These are phyloP conservation scores for Platyrinchus mystaceus DNA, from an alignment of 2,797 vertebrate species.

Conservation along the genomic window DNA sequence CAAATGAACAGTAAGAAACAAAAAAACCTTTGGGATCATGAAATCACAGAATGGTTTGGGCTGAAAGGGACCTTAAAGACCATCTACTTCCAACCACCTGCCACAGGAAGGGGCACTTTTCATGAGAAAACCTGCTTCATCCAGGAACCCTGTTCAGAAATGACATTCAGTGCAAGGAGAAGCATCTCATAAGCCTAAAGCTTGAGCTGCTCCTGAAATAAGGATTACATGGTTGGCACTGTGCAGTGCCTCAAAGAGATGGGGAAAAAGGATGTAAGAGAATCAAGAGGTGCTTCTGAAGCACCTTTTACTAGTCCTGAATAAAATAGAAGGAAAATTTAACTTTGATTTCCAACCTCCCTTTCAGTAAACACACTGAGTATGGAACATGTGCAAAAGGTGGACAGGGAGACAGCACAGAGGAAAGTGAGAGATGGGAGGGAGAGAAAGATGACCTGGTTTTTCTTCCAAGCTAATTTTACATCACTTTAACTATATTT, in stretches of 20 bases:
- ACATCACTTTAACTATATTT: conserved; percentile 20
- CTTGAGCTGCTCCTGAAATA: not conserved
- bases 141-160: not conserved
- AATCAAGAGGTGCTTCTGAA: not conserved
- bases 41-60: not conserved
- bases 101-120: not conserved
- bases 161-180: not conserved
- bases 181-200: not conserved
- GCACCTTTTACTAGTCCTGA: not conserved
- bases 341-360: not conserved
- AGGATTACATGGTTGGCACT: not conserved
- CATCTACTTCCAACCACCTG: accelerated
- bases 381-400: not conserved
- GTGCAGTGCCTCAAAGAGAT: not conserved
- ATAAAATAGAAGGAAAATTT: not conserved
- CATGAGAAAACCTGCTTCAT: not conserved
- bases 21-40: not conserved
- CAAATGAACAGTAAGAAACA: not conserved
- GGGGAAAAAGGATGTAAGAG: accelerated
- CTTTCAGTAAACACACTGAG: not conserved
- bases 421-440: not conserved
- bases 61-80: not conserved
- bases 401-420: not conserved
- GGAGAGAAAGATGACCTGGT: not conserved
- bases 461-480: conserved; percentile 36